Evolutionary conservation across 1,140 invertebrate species (phyloP), one percentile per base, ranked within the genome.

Genomic region (Cydia splendana): DNA sequence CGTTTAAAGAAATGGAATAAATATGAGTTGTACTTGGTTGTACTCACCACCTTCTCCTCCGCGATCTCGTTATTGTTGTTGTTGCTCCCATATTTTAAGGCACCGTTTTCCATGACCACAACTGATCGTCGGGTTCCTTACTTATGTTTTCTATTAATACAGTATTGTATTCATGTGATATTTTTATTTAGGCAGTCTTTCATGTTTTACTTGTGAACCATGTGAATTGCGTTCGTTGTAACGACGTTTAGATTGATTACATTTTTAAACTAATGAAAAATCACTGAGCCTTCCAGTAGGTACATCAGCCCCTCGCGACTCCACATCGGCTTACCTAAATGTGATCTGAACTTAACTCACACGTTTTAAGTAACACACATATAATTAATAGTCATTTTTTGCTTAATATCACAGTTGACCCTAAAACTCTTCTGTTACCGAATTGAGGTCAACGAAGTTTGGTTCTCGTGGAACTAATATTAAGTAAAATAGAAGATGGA

Each of bases 41-140:
- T 24, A 24, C 24, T 24, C 78, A 93, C 92, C 89, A 93, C 90
- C 84, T 93, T 93, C 78, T 94, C 93, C 79, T 93, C 91, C 77
- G 90, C 82, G 79, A 91, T 87, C 75, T 92, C 90, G 81, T 91
- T 91, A 88, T 93, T 93, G 88, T 94, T 93, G 88, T 93, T 93
- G 87, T 94, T 94, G 92, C 92, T 94, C 91, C 93, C 93, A 92
- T 93, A 91, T 92, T 94, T 94, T 92, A 94, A 94, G 92, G 93
- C 93, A 94, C 93, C 92, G 91, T 92, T 94, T 92, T 94, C 93
- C 92, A 93, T 94, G 88, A 91, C 91, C 90, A 90, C 87, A 82
- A 90, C 81, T 89, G 85, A 92, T 88, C 83, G 88, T 84, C 84
- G 83, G 84, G 80, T 84, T 77, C 42, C 34, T 74, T 84, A 78